Evolutionary conservation across 2,888 invertebrate species (phyloP).

Genomic region (Netelia virgata): DNA sequence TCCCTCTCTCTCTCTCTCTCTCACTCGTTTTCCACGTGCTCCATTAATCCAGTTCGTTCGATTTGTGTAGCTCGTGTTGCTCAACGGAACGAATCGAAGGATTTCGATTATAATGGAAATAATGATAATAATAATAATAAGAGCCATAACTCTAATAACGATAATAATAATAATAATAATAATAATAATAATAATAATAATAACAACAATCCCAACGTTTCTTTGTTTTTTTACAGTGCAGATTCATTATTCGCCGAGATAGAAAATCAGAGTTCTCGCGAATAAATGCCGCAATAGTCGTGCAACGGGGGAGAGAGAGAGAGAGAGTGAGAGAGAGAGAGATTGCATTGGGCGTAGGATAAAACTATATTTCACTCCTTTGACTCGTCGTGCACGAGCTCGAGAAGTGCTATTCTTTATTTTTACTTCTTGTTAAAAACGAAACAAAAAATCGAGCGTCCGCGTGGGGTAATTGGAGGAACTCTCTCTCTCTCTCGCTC

Average conservation of each 20-base stretch:
- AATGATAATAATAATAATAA: constrained; percentile 9
- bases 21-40: constrained; percentile 50
- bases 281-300: constrained; percentile 13
- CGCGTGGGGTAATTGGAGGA: constrained; percentile 52
- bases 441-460: constrained; percentile 4
- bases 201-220: not conserved
- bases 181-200: constrained; percentile 9
- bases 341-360: constrained; percentile 9
- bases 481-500: constrained; percentile 23
- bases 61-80: constrained; percentile 27
- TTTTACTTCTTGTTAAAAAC: not conserved
- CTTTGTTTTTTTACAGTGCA: not conserved
- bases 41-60: constrained; percentile 41
- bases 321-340: constrained; percentile 4
- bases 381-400: constrained; percentile 1
- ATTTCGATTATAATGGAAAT: constrained; percentile 22
- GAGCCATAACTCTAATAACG: not conserved
- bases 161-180: not conserved
- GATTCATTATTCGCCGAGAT: constrained; percentile 14
- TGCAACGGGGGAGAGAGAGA: not conserved
- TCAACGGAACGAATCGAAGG: constrained; percentile 32
- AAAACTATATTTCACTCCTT: constrained; percentile 1
- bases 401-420: constrained; percentile 1
- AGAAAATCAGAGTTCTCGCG: constrained; percentile 29
- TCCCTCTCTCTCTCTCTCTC: too few species aligned